Conservation (phyloP, 2,888 invertebrate genomes). For the Galeruca laticollis region DNA sequence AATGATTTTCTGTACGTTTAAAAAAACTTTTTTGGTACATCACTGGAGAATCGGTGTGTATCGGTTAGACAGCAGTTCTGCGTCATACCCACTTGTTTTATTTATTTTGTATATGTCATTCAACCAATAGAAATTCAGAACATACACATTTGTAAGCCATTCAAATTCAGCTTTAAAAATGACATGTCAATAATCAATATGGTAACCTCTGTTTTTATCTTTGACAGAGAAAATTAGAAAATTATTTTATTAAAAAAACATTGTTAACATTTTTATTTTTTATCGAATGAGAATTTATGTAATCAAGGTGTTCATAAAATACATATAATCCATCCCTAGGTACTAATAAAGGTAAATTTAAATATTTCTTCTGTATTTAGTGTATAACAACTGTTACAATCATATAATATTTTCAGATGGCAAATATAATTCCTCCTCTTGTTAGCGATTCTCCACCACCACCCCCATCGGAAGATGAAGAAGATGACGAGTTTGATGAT, state of each 20-base stretch:
- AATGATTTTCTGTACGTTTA: no score
- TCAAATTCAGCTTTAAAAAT: conserved; percentile 1
- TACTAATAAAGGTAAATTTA: conserved; percentile 7
- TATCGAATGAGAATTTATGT: conserved; percentile 15
- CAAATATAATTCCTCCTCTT: conserved; percentile 70
- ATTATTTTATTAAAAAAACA: conserved; percentile 4
- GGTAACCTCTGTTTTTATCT: conserved; percentile 35
- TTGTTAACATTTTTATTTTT: conserved; percentile 16
- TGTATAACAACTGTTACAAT: background rate
- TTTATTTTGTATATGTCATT: background rate
- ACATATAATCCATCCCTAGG: background rate
- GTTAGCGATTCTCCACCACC: conserved; percentile 72
- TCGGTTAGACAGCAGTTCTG: no score
- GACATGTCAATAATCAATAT: conserved; percentile 39
- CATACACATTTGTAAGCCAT: background rate
- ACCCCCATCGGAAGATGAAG: conserved; percentile 70
- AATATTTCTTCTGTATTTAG: background rate
- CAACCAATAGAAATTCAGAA: background rate
- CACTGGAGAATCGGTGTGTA: no score
- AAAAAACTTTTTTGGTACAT: no score
- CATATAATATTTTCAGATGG: conserved; percentile 57
- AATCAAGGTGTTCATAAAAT: conserved; percentile 5
- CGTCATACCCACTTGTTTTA: background rate
- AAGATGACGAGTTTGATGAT: conserved; percentile 73
- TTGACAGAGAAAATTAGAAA: conserved; percentile 21